Evolutionary conservation across 1,140 invertebrate species (phyloP).

Genomic region (Drosophila pseudoobscura): DNA sequence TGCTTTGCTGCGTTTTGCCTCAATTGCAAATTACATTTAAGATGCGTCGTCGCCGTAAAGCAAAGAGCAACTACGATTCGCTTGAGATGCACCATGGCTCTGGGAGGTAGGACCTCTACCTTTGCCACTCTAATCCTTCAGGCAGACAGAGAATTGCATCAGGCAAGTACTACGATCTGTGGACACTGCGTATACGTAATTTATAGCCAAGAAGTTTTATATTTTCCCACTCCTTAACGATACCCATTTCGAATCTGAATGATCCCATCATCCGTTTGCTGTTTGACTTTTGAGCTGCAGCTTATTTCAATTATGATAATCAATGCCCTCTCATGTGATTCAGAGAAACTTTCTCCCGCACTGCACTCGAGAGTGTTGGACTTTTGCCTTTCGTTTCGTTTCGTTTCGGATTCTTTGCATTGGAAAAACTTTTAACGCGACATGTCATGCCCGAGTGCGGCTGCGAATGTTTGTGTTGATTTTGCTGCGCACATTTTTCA

Average conservation of each 20-base stretch:
- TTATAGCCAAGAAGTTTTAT: neutral
- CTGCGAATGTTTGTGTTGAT: slow-evolving; percentile 57
- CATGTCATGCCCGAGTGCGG: slow-evolving; percentile 48
- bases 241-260: too few relatives aligned
- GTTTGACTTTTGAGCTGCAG: slow-evolving; percentile 34
- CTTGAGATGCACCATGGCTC: neutral
- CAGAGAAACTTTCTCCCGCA: slow-evolving; percentile 21
- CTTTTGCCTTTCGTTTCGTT: slow-evolving; percentile 17
- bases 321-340: slow-evolving; percentile 50
- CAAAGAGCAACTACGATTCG: slow-evolving; percentile 28
- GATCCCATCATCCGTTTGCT: slow-evolving; percentile 16
- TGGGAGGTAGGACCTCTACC: neutral
- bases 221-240: too few relatives aligned
- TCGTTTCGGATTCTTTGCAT: slow-evolving; percentile 30
- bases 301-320: slow-evolving; percentile 64
- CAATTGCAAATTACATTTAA: slow-evolving; percentile 56
- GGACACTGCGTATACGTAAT: too few relatives aligned
- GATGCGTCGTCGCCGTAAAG: slow-evolving; percentile 21
- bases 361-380: slow-evolving; percentile 7
- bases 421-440: slow-evolving; percentile 50
- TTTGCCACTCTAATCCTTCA: neutral
- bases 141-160: too few relatives aligned
- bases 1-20: neutral
- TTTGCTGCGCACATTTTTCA: slow-evolving; percentile 55
- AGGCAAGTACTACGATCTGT: too few relatives aligned